Conservation (phyloP, 1,140 invertebrate species). For the Diprion similis region DNA sequence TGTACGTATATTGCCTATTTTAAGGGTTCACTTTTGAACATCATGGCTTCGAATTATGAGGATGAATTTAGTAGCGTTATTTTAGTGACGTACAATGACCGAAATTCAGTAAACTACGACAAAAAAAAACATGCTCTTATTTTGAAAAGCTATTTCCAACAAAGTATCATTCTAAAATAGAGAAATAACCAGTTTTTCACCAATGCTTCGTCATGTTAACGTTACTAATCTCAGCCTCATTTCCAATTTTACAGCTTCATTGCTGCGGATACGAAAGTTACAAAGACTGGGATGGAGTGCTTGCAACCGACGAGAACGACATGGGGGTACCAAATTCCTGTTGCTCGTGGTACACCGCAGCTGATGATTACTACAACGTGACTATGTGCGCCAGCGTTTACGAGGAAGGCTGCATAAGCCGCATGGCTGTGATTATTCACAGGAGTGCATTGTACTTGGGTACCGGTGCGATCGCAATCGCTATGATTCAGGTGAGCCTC, state of each 20-base stretch:
- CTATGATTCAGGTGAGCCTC: conserved; percentile 75
- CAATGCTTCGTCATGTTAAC: too few species aligned
- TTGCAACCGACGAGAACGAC: conserved; percentile 37
- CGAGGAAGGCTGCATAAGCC: conserved; percentile 70
- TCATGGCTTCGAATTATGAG: too few species aligned
- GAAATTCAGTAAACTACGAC: too few species aligned
- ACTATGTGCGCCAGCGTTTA: conserved; percentile 56
- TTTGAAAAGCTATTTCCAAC: too few species aligned
- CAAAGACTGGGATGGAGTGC: conserved; percentile 68
- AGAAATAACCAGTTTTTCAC: too few species aligned
- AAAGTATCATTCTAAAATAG: too few species aligned
- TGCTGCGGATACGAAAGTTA: conserved; percentile 76
- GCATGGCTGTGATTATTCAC: conserved; percentile 71
- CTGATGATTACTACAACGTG: conserved; percentile 30
- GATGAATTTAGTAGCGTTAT: too few species aligned
- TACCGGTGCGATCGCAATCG: conserved; percentile 81
- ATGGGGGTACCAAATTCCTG: conserved; percentile 64
- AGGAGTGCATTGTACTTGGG: conserved; percentile 78
- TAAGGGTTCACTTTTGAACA: too few species aligned
- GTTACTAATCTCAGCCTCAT: neutral
- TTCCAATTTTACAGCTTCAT: conserved; percentile 65
- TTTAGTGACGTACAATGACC: too few species aligned
- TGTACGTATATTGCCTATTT: too few species aligned
- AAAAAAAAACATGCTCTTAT: too few species aligned
- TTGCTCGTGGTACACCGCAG: conserved; percentile 51